A percentile compares a stretch with the other conserved stretches of the same genome.
Conservation (phyloP, 2,797 vertebrate genomes). For the Oreochromis grahami region DNA sequence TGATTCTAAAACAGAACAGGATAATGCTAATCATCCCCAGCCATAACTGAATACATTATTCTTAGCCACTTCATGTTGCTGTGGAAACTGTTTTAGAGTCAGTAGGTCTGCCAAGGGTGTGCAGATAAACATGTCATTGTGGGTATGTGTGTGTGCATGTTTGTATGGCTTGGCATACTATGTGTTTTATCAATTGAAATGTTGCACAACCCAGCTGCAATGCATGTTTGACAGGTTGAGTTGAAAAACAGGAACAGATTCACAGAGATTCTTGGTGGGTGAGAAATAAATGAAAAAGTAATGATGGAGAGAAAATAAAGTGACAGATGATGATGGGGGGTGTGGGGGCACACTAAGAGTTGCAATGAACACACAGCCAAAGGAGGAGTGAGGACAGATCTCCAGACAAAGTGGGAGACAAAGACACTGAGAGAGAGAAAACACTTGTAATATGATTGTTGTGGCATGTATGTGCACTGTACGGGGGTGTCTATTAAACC, state of each 20-base stretch:
- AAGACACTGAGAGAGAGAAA: background rate
- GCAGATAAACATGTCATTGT: constrained; percentile 61
- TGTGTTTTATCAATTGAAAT: constrained; percentile 58
- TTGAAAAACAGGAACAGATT: constrained; percentile 56
- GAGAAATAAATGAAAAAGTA: constrained; percentile 41
- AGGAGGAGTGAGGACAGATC: background rate
- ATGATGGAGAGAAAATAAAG: constrained; percentile 1
- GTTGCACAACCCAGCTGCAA: constrained; percentile 10
- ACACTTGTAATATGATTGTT: background rate
- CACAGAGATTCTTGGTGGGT: constrained; percentile 33
- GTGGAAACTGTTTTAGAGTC: constrained; percentile 81
- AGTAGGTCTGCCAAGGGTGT: constrained; percentile 65
- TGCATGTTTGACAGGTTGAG: constrained; percentile 52
- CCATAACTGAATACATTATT: constrained; percentile 74
- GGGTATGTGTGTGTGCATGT: constrained; percentile 16
- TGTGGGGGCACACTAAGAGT: background rate
- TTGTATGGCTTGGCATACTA: constrained; percentile 20
- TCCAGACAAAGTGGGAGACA: background rate
- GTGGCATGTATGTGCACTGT: constrained; percentile 31
- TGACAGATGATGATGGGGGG: constrained; percentile 9
- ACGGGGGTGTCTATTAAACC: constrained; percentile 57
- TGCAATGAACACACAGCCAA: background rate
- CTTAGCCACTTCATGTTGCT: constrained; percentile 77
- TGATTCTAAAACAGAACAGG: constrained; percentile 41
- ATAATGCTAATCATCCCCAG: constrained; percentile 63